Conservation (phyloP, 2,888 invertebrate genomes). For the Odontocerum albicorne region DNA sequence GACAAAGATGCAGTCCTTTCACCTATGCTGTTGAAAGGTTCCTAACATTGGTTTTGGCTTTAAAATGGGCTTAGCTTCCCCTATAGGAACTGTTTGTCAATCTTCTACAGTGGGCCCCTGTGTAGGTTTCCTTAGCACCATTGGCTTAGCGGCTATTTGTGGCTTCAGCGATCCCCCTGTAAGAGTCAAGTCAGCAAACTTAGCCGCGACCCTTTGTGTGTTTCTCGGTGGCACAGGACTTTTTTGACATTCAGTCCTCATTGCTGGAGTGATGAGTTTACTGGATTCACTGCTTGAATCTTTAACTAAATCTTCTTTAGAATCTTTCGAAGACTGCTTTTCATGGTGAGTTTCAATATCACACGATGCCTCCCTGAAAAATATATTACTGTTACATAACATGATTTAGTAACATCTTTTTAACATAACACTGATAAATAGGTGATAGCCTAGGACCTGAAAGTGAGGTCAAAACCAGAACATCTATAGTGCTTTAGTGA, state of each 20-base stretch:
- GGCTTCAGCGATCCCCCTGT: constrained; percentile 70
- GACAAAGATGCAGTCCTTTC: no score
- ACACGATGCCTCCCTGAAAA: constrained; percentile 26
- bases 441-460: no score
- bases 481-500: no score
- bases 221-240: constrained; percentile 61
- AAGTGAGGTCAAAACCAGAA: no score
- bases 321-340: constrained; percentile 27
- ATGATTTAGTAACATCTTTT: no score
- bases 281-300: constrained; percentile 19
- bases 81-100: constrained; percentile 44
- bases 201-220: constrained; percentile 64
- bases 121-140: constrained; percentile 70
- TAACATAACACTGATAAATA: no score
- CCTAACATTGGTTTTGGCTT: constrained; percentile 31
- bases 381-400: no score
- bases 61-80: constrained; percentile 24
- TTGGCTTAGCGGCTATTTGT: constrained; percentile 78
- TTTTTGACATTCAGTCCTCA: constrained; percentile 39
- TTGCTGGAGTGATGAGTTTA: constrained; percentile 25
- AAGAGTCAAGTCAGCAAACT: constrained; percentile 65
- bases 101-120: constrained; percentile 47
- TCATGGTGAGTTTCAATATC: constrained; percentile 30
- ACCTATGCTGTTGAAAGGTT: constrained; percentile 28
- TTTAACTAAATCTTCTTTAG: constrained; percentile 35